phyloP scores from a whole-genome alignment of 2,113 vertebrate genomes.

The Cephalopterus ornatus region DNA sequence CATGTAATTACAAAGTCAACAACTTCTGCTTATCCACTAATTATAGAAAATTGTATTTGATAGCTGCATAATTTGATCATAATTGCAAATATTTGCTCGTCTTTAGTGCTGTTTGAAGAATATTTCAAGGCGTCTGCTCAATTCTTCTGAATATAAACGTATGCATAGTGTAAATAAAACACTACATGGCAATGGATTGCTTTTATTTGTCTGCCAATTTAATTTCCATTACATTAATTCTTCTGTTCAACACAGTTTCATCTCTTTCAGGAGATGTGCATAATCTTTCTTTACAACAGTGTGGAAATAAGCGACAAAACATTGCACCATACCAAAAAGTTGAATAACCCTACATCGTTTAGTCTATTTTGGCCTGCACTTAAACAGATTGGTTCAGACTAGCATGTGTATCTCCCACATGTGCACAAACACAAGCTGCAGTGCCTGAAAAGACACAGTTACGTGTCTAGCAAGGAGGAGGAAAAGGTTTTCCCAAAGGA shows the following conservation, averaged over 20 bases:
- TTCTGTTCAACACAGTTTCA: not conserved
- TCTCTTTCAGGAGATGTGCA: not conserved
- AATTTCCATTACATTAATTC: not conserved
- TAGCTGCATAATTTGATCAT: constrained; percentile 34
- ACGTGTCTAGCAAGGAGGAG: not conserved
- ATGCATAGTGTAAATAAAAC: constrained; percentile 11
- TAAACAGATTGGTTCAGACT: not conserved
- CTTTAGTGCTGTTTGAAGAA: constrained; percentile 7
- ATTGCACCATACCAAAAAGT: not conserved
- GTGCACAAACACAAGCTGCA: not conserved
- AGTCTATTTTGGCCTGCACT: not conserved
- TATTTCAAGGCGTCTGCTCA: constrained; percentile 1
- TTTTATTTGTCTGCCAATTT: not conserved
- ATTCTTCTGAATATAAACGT: constrained; percentile 30
- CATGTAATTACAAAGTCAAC: constrained; percentile 60
- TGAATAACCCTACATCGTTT: not conserved
- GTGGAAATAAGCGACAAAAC: not conserved
- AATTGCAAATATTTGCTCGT: constrained; percentile 53
- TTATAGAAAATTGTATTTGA: constrained; percentile 62
- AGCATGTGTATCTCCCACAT: not conserved
- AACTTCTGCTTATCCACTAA: constrained; percentile 43
- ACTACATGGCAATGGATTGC: not conserved
- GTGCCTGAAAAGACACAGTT: not conserved
- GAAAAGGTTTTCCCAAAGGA: not conserved
- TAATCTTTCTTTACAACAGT: not conserved